A percentile compares a stretch with the other conserved stretches of the same genome.
phyloP scores from a whole-genome alignment of 1,140 invertebrate genomes.

The Zaprionus inermis region DNA sequence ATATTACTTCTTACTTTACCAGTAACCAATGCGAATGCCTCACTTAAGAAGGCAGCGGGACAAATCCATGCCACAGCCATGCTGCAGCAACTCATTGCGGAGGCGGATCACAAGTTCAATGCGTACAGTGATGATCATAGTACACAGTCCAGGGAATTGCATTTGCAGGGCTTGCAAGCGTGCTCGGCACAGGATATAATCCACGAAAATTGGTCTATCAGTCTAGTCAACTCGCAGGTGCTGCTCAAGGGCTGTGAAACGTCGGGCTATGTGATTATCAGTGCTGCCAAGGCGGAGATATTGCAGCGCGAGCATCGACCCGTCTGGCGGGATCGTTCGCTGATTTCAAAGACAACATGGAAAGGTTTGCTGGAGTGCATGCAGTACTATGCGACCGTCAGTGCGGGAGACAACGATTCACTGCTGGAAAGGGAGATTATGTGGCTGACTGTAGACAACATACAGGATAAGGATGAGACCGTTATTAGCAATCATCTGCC shows the following conservation, averaged over 20 bases:
- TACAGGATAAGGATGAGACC: constrained; percentile 93
- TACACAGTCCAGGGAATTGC: constrained; percentile 89
- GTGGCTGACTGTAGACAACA: constrained; percentile 97
- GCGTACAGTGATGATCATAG: constrained; percentile 96
- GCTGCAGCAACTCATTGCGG: constrained; percentile 96
- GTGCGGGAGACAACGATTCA: constrained; percentile 91
- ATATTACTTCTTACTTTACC: neutral
- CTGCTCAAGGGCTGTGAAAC: constrained; percentile 98
- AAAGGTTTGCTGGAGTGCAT: constrained; percentile 97
- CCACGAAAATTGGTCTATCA: constrained; percentile 95
- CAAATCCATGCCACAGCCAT: constrained; percentile 90
- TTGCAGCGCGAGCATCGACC: constrained; percentile 95
- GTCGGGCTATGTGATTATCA: constrained; percentile 97
- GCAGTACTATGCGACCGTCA: constrained; percentile 99
- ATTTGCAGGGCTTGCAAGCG: constrained; percentile 93
- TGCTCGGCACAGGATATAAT: constrained; percentile 95
- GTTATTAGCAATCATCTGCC: constrained; percentile 90
- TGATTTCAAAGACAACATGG: constrained; percentile 98
- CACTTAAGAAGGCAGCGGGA: constrained; percentile 85
- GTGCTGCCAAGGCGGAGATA: constrained; percentile 97
- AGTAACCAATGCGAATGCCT: constrained; percentile 67
- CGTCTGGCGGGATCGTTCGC: constrained; percentile 94
- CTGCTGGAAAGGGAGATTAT: constrained; percentile 93
- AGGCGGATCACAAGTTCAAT: constrained; percentile 96
- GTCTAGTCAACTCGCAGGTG: constrained; percentile 97